Percentiles rank a stretch among this genome's conserved stretches.
These are phyloP conservation scores for Mercenaria mercenaria DNA, from an alignment of 1,140 invertebrate genomes.

Conservation along the genomic window DNA sequence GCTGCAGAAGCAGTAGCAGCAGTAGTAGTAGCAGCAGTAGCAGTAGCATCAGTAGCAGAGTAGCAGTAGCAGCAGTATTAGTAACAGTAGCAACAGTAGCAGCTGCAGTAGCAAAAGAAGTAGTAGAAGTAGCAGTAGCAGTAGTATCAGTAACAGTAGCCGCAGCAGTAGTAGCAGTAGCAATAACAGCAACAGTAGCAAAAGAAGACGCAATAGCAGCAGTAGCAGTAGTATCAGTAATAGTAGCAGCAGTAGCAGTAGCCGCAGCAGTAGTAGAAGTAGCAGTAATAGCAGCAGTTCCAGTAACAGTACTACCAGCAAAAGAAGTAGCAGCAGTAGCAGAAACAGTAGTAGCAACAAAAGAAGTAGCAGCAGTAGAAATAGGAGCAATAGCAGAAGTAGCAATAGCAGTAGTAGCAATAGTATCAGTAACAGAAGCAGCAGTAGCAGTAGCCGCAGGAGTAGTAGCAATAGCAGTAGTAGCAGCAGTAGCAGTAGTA, in stretches of 20 bases:
- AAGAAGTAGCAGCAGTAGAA: not conserved
- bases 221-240: slow-evolving; percentile 23
- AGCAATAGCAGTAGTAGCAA: not conserved
- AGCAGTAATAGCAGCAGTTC: slow-evolving; percentile 21
- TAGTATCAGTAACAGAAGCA: not conserved
- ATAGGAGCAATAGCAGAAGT: not conserved
- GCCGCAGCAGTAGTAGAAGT: not conserved
- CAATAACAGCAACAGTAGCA: not conserved
- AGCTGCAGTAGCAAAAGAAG: not conserved
- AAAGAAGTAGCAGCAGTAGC: slow-evolving; percentile 22
- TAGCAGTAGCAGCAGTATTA: slow-evolving; percentile 2
- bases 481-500: not conserved
- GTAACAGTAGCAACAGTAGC: slow-evolving; percentile 7
- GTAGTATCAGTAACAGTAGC: too few relatives aligned
- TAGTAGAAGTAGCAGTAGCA: slow-evolving; percentile 20
- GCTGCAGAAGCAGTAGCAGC: not conserved
- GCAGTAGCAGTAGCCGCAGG: not conserved
- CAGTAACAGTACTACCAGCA: slow-evolving; percentile 38
- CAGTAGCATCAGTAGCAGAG: too few relatives aligned
- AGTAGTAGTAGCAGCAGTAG: slow-evolving; percentile 24
- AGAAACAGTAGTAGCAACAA: not conserved
- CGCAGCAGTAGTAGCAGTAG: slow-evolving; percentile 45
- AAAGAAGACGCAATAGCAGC: not conserved
- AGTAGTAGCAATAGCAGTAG: not conserved
- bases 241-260: slow-evolving; percentile 42